Evolutionary conservation across 2,113 vertebrate species (phyloP), one percentile per base, ranked within the genome.

Genomic region (Podarcis raffonei): DNA sequence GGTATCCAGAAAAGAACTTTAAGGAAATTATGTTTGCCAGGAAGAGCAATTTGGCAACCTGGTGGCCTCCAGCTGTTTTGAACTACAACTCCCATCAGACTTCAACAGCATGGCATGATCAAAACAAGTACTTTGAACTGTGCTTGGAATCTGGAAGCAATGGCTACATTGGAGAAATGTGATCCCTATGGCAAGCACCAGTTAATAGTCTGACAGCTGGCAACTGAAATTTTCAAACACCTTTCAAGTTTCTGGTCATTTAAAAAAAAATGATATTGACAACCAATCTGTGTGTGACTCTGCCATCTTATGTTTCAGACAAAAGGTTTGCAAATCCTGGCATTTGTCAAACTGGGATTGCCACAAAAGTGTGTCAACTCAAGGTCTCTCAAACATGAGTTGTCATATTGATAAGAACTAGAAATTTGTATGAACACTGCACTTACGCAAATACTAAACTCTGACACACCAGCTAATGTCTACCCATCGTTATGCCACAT

Each of bases 401-500:
- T 6, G 39, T 20, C 30, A 48, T 23, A 53, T 6, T 27, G 39
- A 18, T 42, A 65, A 86, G 1, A 42, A 16, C 22, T 9, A 62
- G 22, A 2, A 77, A 23, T 4, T 18, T 9, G 66, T 0, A 68
- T 7, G 87, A 30, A 37, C 39, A 30, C 89, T 75, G 37, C 25
- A 69, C 39, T 66, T 27, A 25, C 16, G 83, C 62, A 59, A 12
- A 30, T 80, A 66, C 89, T 92, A 11, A 76, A 62, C 23, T 35
- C 3, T 37, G 42, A 85, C 32, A 39, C 6, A 8, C 5, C 1
- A 35, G 72, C 81, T 68, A 81, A 82, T 80, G 69, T 84, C 66
- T 83, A 90, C n/a, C 85, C 48, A 37, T 0, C 0, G 93, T 48
- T 89, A 82, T 88, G 57, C 87, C 91, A 94, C 81, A 18, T 87